These are phyloP conservation scores for Hoplostethus atlanticus DNA, from an alignment of 2,797 vertebrate genomes.

Conservation along the genomic window DNA sequence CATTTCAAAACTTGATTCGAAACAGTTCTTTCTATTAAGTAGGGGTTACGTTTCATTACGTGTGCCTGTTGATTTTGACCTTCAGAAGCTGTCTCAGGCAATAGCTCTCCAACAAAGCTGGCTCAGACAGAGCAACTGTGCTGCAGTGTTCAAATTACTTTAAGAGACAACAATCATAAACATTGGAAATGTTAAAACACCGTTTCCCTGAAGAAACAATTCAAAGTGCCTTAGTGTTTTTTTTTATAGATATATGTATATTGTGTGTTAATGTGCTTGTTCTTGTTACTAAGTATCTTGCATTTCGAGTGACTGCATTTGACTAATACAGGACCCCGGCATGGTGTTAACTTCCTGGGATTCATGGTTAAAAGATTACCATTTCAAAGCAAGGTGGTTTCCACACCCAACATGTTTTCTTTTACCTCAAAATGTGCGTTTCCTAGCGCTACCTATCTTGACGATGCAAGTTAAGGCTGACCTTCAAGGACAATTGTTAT, in stretches of 20 bases:
- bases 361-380: constrained; percentile 16
- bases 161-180: constrained; percentile 62
- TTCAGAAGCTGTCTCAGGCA: constrained; percentile 68
- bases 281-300: constrained; percentile 69
- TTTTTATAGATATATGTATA: constrained; percentile 74
- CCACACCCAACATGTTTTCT: constrained; percentile 28
- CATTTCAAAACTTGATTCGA: constrained; percentile 73
- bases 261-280: constrained; percentile 66
- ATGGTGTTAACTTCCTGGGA: constrained; percentile 57
- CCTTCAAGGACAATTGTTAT: constrained; percentile 14
- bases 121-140: constrained; percentile 28
- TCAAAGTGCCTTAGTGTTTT: constrained; percentile 85
- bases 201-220: constrained; percentile 44
- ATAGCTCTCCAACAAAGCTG: constrained; percentile 11
- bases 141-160: constrained; percentile 52
- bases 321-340: constrained; percentile 54
- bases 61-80: constrained; percentile 43
- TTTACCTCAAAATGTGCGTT: constrained; percentile 63
- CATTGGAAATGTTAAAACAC: constrained; percentile 60
- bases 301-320: constrained; percentile 62
- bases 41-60: constrained; percentile 16
- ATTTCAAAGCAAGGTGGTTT: constrained; percentile 25
- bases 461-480: constrained; percentile 33
- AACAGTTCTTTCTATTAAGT: constrained; percentile 50
- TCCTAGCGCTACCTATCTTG: constrained; percentile 47